Base-by-base conservation (phyloP, 1,140 invertebrate genomes). In the Callitettix versicolor region DNA sequence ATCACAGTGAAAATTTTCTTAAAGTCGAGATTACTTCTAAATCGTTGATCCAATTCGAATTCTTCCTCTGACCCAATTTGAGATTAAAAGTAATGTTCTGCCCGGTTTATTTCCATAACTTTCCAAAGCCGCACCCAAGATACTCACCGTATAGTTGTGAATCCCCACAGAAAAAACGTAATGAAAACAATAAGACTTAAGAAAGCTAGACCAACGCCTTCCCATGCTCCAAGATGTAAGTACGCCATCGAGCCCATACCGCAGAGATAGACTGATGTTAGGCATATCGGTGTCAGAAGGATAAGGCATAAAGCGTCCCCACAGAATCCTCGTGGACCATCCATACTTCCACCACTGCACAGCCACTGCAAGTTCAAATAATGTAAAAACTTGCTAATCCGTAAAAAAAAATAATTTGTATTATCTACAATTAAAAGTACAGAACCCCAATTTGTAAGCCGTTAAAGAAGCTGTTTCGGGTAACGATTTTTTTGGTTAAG, bases 281-380 rank as follows among this genome's bases (percentile, higher is more conserved):
- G 38, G 20, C 76, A 75, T 11, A 79, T 60, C 2, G 77, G 77
- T 6, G 75, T 78, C 14, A 80, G 64, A 1, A 80, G 56, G 17
- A 74, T 44, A 18, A 79, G 67, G 59, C 76, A 77, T 6, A 73
- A 53, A 1, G 73, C 43, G 62, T 79, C 77, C 3, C 72, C 75
- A 21, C 68, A 73, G 20, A 70, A 72, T 59, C 59, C 70, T 41
- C 61, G 69, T 55, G 63, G 72, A 59, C 62, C 66, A 61, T 63
- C 65, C 55, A 53, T 62, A 60, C 17, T 59, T 9, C 58, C 67
- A 40, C 60, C 69, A 43, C 64, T 67, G 20, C 55, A 63, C 58
- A 74, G 67, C 74, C 76, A 78, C 68, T 74, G 62, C 0, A 60
- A 62, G 55, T 66, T 52, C 12, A 58, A 60, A n/a, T n/a, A n/a